Evolutionary conservation across 2,797 vertebrate species (phyloP), one percentile per base, ranked within the genome.

Genomic region (Pseudochirops corinnae): DNA sequence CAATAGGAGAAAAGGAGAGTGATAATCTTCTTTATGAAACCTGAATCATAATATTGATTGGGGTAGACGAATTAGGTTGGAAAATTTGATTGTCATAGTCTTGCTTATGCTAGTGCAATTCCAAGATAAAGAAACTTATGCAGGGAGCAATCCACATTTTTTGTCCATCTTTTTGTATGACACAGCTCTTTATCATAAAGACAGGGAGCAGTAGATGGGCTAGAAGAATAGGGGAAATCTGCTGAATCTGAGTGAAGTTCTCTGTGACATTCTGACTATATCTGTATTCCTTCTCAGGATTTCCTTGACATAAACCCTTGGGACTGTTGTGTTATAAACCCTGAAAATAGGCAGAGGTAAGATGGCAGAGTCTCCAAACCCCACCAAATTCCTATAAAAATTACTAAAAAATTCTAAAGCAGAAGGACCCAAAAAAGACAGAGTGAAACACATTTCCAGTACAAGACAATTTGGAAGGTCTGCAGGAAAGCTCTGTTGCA

Each of bases 31-130:
- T 28, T 18, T 9, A 26, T 52, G 28, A 95, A 95, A 55, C 55
- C 56, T 94, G 96, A 92, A 93, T 92, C 90, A 82, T 57, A 93
- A 5, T 28, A 90, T 57, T 74, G 14, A 5, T 24, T 39, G 67
- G 0, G 11, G 5, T 18, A 24, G 3, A 1, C 5, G 6, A n/a
- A 14, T 82, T 21, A 11, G 6, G 16, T 74, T 46, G n/a, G 67
- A 82, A 82, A 82, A 82, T 82, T 6, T 82, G n/a, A 82, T 9
- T 82, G 7, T 9, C 18, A 39, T 74, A 46, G 18, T 46, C 21
- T 46, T 21, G 5, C 18, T 82, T 46, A 39, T 39, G n/a, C 18
- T 24, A 82, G 2, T 74, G 14, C 2, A 74, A 14, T 39, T 74
- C 33, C 26, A 74, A 13, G 14, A 39, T 82, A 24, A 82, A 74